These are phyloP conservation scores for Congeria kusceri DNA, from an alignment of 2,888 invertebrate genomes.

Conservation along the genomic window DNA sequence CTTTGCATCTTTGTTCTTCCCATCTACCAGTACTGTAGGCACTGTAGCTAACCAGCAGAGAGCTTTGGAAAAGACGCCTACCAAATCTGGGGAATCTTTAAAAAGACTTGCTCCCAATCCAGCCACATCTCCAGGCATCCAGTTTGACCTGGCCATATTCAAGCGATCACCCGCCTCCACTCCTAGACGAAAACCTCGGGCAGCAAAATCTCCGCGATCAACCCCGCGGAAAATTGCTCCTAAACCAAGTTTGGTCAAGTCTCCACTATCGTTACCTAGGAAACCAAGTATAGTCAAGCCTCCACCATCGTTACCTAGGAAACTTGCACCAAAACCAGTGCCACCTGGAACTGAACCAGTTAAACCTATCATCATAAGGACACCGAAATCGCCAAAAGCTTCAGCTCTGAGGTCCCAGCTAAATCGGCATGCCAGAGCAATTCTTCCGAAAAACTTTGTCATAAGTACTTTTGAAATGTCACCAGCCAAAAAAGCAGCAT, in stretches of 20 bases:
- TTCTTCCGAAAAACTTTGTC: slow-evolving; percentile 81
- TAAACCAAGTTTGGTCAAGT: not conserved
- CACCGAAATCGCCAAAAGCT: slow-evolving; percentile 49
- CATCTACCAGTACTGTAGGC: slow-evolving; percentile 29
- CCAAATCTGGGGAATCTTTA: slow-evolving; percentile 41
- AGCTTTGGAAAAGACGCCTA: slow-evolving; percentile 65
- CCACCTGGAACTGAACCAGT: slow-evolving; percentile 9
- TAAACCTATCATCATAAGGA: not conserved
- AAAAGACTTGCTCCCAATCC: not conserved
- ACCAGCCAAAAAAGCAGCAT: slow-evolving; percentile 81
- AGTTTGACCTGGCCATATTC: not conserved
- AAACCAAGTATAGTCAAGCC: slow-evolving; percentile 12
- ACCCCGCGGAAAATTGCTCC: slow-evolving; percentile 1
- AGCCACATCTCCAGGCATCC: not conserved
- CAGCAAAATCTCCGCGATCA: not conserved
- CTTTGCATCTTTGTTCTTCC: slow-evolving; percentile 64
- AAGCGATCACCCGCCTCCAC: not conserved
- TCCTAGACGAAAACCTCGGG: not conserved
- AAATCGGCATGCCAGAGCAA: slow-evolving; percentile 77
- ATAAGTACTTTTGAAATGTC: slow-evolving; percentile 72
- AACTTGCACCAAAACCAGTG: slow-evolving; percentile 66
- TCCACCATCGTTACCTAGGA: slow-evolving; percentile 5
- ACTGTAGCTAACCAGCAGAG: slow-evolving; percentile 15
- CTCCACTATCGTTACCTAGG: not conserved
- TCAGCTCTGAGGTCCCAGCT: slow-evolving; percentile 61